Evolutionary conservation across 1,140 invertebrate genomes (phyloP), one percentile per base, ranked within the genome.

Genomic region (Ostrea edulis): DNA sequence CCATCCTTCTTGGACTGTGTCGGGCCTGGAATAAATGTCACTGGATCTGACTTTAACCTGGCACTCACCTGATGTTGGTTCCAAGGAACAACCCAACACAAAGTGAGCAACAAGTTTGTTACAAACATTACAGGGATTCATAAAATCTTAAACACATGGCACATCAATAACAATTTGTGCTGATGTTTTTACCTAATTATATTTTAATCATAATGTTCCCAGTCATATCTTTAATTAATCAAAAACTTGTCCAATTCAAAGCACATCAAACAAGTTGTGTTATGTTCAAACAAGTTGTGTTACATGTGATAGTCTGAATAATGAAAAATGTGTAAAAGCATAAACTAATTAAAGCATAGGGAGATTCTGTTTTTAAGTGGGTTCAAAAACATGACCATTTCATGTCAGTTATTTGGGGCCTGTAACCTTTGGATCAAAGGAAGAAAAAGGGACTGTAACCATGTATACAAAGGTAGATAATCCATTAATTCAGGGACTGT

Each of bases 21-120:
- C 68, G 17, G 25, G 25, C 25, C 68, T 77, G 68, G 68, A 77
- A 77, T 77, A 77, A 77, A 77, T 77, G 68, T 77, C 68, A 77
- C 25, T 35, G 68, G 25, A 35, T 77, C 29, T 29, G 25, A 77
- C 68, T 77, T 29, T 25, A 35, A 77, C 25, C 22, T 77, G 25
- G 9, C 68, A 77, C 68, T 22, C 25, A 25, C 8, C 25, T 77
- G 68, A 77, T 77, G 68, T 25, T 77, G 29, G 22, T 25, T 77
- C 29, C 68, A 77, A 77, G 68, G 68, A 77, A 77, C 68, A 77
- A 77, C 68, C 12, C 29, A 29, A 62, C 55, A 62, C 55, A 62
- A 62, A 17, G 55, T 62, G 17, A n/a, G 68, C 68, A 77, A 77
- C 68, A 77, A 29, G 8, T 9, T 77, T 35, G 22, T 77, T 29